A percentile compares a stretch with the other conserved stretches of the same genome.
Conservation (phyloP, 2,888 invertebrate species). For the Drosophila pullipes region DNA sequence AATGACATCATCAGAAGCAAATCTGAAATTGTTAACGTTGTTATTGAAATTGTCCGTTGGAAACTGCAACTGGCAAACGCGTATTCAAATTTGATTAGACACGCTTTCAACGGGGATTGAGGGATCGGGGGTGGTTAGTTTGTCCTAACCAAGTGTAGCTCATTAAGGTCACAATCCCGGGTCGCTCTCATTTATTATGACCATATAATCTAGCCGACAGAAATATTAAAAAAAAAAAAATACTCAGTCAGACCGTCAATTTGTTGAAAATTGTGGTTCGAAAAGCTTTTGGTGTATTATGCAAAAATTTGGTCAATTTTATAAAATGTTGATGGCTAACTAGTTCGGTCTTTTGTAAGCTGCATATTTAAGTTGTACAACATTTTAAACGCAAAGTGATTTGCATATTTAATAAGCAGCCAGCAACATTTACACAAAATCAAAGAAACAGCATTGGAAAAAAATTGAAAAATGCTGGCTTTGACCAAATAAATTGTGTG, state of each 20-base stretch:
- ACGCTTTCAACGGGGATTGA: constrained; percentile 24
- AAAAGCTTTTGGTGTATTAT: constrained; percentile 37
- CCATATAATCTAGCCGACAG: constrained; percentile 37
- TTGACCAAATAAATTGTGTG: constrained; percentile 40
- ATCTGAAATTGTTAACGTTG: constrained; percentile 37
- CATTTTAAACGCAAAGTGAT: constrained; percentile 61
- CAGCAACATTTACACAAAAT: constrained; percentile 28
- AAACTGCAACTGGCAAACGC: constrained; percentile 39
- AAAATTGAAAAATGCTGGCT: constrained; percentile 16
- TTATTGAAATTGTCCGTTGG: constrained; percentile 20
- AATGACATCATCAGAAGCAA: constrained; percentile 51
- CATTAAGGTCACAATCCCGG: constrained; percentile 57
- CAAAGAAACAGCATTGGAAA: constrained; percentile 2
- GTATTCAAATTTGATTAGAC: constrained; percentile 49
- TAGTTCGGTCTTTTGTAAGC: constrained; percentile 59
- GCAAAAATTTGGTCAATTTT: constrained; percentile 42
- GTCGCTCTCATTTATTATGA: constrained; percentile 61
- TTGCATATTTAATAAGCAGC: constrained; percentile 66
- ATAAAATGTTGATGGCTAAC: constrained; percentile 47
- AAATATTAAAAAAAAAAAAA: constrained; percentile 26
- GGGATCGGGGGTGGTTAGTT: background rate
- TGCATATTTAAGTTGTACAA: constrained; percentile 70
- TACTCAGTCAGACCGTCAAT: constrained; percentile 17
- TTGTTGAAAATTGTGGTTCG: constrained; percentile 3
- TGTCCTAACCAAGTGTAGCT: constrained; percentile 40